Conservation (phyloP, 2,113 vertebrate species). For the Odobenus rosmarus region DNA sequence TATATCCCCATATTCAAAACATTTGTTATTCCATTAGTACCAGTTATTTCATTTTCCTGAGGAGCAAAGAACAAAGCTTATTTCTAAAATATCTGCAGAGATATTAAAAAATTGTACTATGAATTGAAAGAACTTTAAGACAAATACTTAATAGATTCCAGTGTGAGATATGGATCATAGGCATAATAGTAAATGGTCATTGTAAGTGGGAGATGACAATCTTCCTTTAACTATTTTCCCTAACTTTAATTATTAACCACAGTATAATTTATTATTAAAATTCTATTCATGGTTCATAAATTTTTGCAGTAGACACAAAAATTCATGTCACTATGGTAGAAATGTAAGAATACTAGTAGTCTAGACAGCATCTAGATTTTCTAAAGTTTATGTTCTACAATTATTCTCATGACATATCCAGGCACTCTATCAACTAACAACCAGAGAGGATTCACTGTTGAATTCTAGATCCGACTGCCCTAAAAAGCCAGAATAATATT, state of each 20-base stretch:
- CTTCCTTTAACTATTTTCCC: constrained; percentile 48
- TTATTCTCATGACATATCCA: constrained; percentile 35
- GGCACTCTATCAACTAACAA: constrained; percentile 19
- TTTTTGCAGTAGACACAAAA: constrained; percentile 56
- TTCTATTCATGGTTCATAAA: constrained; percentile 56
- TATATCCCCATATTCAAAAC: constrained; percentile 22
- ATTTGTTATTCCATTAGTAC: neutral
- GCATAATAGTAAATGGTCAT: neutral
- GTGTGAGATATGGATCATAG: neutral
- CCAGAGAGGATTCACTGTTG: constrained; percentile 10
- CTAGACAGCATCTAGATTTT: neutral
- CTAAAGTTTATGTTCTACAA: neutral
- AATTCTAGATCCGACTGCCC: neutral
- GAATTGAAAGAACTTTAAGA: neutral
- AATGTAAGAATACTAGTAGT: constrained; percentile 28
- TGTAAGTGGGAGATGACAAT: constrained; percentile 55
- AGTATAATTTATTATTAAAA: constrained; percentile 55
- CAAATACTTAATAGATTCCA: constrained; percentile 31
- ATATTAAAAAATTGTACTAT: constrained; percentile 9
- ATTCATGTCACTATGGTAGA: neutral
- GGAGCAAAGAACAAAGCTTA: constrained; percentile 8
- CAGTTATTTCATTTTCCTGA: neutral
- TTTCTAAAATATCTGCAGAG: constrained; percentile 11
- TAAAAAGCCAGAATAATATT: constrained; percentile 28
- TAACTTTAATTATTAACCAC: constrained; percentile 68